Evolutionary conservation across 2,113 vertebrate genomes (phyloP), one percentile per base, ranked within the genome.

Genomic region (Dicentrarchus labrax): DNA sequence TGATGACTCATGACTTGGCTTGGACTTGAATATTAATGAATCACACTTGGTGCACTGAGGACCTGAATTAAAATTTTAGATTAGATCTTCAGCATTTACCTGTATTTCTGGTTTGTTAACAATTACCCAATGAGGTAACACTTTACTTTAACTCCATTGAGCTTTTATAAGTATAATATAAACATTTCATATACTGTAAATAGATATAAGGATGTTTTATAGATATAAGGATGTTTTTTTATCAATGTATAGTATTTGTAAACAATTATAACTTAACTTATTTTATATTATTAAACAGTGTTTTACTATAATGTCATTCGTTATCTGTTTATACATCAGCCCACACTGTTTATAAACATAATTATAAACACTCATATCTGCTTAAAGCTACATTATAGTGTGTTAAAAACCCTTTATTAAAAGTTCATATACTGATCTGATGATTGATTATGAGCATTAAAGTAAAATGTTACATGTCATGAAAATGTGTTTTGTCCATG

Each of bases 1-100:
- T 48, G 30, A 66, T 80, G 78, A 80, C 60, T 70, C 45, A 70
- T 62, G 66, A 64, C 56, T 76, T 41, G 41, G 30, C 59, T 76
- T 54, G 6, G 21, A 50, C 51, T 50, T 74, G 47, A 67, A 77
- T 65, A 48, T 56, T 65, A 39, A 65, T 57, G 56, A 61, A 12
- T 61, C 38, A 68, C 50, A 21, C 62, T 61, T 78, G 30, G 36
- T 76, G 22, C 38, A 45, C n/a, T 9, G n/a, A 3, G 2, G 71
- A 45, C 12, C 47, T 45, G 15, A 64, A 66, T 51, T 59, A 61
- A 30, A 62, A 57, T 62, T 67, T 56, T 19, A 22, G 47, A 71
- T 30, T 15, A 2, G 5, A 43, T 53, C 45, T 19, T 30, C 17
- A 43, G 47, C 21, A 53, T 62, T 77, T 38, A 45, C 41, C 3